Percentiles rank a stretch among this genome's conserved stretches.
Evolutionary conservation across 1,140 invertebrate genomes (phyloP).

Genomic region (Zaprionus kolodkinae): DNA sequence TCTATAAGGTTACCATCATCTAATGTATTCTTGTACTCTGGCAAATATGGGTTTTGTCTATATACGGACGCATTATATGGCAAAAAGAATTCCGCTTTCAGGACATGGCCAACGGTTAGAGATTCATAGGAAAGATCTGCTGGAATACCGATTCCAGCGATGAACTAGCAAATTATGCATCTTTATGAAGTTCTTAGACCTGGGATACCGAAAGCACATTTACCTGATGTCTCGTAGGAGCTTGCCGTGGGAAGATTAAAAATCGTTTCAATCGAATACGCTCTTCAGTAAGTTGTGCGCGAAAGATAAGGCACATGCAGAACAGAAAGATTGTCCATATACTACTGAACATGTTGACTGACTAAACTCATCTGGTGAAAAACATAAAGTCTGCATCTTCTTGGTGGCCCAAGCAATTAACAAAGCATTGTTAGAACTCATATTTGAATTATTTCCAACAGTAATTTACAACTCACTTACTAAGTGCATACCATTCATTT

Average conservation of each 20-base stretch:
- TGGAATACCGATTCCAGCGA: conserved; percentile 73
- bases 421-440: conserved; percentile 10
- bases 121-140: conserved; percentile 70
- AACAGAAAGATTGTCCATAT: conserved; percentile 21
- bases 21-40: conserved; percentile 50
- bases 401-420: conserved; percentile 26
- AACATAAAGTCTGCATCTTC: not conserved
- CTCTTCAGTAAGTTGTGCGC: not conserved
- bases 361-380: conserved; percentile 2
- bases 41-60: conserved; percentile 63
- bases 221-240: conserved; percentile 69
- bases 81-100: conserved; percentile 66
- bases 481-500: not conserved
- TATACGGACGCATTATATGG: conserved; percentile 62
- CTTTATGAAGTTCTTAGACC: not conserved
- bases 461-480: not conserved
- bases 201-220: not conserved
- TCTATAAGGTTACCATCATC: not conserved
- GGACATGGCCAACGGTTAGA: conserved; percentile 60
- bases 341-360: conserved; percentile 14
- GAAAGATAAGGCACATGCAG: conserved; percentile 4
- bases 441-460: not conserved
- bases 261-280: conserved; percentile 41
- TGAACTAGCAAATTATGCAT: conserved; percentile 48
- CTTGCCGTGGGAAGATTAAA: conserved; percentile 64